Base-by-base conservation (phyloP, 2,888 invertebrate species). In the Spodoptera exigua region DNA sequence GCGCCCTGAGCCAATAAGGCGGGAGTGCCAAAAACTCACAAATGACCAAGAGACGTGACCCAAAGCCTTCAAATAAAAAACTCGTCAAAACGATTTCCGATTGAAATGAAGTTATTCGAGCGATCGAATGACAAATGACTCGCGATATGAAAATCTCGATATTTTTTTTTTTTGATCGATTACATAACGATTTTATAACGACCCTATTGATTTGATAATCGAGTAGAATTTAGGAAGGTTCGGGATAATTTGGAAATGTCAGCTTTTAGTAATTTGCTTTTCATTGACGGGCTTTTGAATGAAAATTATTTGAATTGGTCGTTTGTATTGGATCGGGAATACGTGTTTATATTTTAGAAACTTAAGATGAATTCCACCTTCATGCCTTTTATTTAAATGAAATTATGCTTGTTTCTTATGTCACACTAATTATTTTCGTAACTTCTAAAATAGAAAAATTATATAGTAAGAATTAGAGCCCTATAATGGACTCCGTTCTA, bases 41-140 rank as follows among this genome's bases (percentile, higher is more conserved):
- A 67, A 71, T 58, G 69, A 70, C 70, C 76, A 71, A 70, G 70
- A 55, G 55, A 54, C 59, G 70, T 56, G 63, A 62, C 58, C 61
- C 65, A 48, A 61, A 62, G 68, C 59, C 55, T 61, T 61, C 56
- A 58, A 76, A 77, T 80, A 80, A 83, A 83, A 81, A 79, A 62
- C 62, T 77, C 74, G 75, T 72, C 68, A 69, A 61, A 62, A 64
- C 74, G 61, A 52, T 61, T 54, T 55, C 61, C 65, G 67, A 71
- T 63, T 65, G 74, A 77, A 80, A 77, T 80, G 69, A 81, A 80
- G 79, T 80, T 80, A 80, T 78, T 78, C 54, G 61, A 54, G 55
- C 73, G 62, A 56, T 67, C 70, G 40, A 61, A 68, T 80, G 80
- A 82, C 76, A 76, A 80, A 83, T 76, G 79, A 73, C 62, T 70